Evolutionary conservation across 2,113 vertebrate genomes (phyloP).

Genomic region (Athene cunicularia): DNA sequence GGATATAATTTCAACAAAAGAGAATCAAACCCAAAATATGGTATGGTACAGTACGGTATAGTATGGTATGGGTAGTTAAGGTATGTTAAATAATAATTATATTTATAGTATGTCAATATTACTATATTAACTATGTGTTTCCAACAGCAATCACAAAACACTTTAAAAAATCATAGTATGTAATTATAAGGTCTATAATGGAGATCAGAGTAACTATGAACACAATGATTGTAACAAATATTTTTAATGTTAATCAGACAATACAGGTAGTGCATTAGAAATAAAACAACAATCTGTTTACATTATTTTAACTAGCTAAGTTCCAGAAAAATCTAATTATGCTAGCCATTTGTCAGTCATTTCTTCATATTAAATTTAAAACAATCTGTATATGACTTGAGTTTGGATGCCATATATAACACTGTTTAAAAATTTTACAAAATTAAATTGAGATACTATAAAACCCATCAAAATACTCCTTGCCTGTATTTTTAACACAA

Average conservation of each 20-base stretch:
- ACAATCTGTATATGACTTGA: not conserved
- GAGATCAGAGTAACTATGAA: not conserved
- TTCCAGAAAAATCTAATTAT: not conserved
- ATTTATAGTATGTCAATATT: not conserved
- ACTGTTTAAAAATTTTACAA: not conserved
- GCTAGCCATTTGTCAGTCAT: not conserved
- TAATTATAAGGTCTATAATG: not conserved
- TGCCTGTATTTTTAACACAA: not conserved
- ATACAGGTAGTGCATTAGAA: not conserved
- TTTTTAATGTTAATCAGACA: not conserved
- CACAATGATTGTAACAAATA: not conserved
- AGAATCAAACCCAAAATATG: not conserved
- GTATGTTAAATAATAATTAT: not conserved
- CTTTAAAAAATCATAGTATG: not conserved
- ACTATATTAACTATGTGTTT: not conserved
- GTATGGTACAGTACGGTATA: not conserved
- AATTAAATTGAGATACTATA: not conserved
- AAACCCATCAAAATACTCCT: not conserved
- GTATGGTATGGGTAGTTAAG: not conserved
- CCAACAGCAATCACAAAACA: not conserved
- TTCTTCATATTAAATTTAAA: not conserved
- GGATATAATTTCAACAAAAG: not conserved
- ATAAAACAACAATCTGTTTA: not conserved
- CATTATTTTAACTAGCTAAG: not conserved
- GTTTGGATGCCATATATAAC: not conserved